Evolutionary conservation across 2,797 vertebrate species (phyloP).

Genomic region (Pygocentrus nattereri): DNA sequence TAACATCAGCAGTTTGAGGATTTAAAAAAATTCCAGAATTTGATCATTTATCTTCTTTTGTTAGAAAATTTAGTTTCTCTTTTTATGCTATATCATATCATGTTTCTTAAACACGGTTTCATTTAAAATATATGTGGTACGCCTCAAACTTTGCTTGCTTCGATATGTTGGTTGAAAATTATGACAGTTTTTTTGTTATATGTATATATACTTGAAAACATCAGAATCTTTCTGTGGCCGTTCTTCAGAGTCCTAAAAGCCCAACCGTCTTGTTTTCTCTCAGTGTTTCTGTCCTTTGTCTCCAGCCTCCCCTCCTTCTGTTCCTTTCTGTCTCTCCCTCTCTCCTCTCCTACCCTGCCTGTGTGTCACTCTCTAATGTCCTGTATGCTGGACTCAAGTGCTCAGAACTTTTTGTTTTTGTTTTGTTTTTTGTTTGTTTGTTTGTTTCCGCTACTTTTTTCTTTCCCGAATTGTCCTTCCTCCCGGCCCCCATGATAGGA

Average conservation of each 20-base stretch:
- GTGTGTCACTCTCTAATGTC: slow-evolving; percentile 59
- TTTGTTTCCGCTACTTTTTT: slow-evolving; percentile 84
- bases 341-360: slow-evolving; percentile 52
- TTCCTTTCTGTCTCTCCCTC: slow-evolving; percentile 27
- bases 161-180: neutral
- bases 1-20: neutral
- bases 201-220: neutral
- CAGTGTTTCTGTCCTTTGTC: slow-evolving; percentile 6
- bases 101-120: slow-evolving; percentile 29
- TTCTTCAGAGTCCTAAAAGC: neutral
- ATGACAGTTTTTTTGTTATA: neutral
- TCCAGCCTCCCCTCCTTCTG: neutral
- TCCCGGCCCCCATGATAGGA: slow-evolving; percentile 84
- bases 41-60: neutral
- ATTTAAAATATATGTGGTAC: neutral
- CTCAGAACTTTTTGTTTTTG: slow-evolving; percentile 76
- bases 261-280: slow-evolving; percentile 17
- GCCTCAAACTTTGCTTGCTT: neutral
- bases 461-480: slow-evolving; percentile 97
- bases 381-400: slow-evolving; percentile 63
- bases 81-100: slow-evolving; percentile 14
- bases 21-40: too few relatives aligned
- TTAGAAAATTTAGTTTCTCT: neutral
- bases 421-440: slow-evolving; percentile 79
- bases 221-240: neutral